Conservation (phyloP, 2,797 vertebrate genomes). For the Basileuterus tristriatus region DNA sequence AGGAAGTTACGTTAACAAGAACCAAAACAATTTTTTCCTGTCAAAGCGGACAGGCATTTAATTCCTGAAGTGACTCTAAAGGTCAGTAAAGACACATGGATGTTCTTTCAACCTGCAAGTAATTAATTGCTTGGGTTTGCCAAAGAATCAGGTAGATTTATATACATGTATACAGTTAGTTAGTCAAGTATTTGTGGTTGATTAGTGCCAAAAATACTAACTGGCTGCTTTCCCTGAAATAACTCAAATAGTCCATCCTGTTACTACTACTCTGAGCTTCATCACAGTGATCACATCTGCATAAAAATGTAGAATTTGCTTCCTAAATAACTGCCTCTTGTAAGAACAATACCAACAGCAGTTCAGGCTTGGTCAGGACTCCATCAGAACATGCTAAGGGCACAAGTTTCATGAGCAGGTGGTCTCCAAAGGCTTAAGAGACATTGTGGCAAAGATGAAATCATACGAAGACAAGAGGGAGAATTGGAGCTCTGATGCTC, state of each 20-base stretch:
- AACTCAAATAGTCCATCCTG: neutral
- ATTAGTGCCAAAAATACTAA: neutral
- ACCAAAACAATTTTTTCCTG: neutral
- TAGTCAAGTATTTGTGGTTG: neutral
- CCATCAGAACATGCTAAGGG: neutral
- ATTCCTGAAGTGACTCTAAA: neutral
- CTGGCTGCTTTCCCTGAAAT: neutral
- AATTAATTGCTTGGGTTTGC: neutral
- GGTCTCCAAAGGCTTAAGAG: neutral
- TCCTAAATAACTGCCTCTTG: neutral
- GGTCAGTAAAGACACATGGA: neutral
- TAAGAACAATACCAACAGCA: neutral
- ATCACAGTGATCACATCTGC: neutral
- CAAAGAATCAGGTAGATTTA: neutral
- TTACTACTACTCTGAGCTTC: neutral
- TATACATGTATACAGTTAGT: neutral
- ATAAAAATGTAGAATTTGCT: neutral
- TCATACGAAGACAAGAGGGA: fast-evolving
- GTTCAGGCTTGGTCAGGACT: neutral
- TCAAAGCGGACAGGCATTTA: neutral
- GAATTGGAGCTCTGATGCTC: neutral
- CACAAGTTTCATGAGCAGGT: neutral
- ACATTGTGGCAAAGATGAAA: neutral
- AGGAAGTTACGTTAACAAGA: neutral
- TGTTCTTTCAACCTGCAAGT: neutral